Base-by-base conservation (phyloP, 2,888 invertebrate genomes). In the Crocallis elinguaria region DNA sequence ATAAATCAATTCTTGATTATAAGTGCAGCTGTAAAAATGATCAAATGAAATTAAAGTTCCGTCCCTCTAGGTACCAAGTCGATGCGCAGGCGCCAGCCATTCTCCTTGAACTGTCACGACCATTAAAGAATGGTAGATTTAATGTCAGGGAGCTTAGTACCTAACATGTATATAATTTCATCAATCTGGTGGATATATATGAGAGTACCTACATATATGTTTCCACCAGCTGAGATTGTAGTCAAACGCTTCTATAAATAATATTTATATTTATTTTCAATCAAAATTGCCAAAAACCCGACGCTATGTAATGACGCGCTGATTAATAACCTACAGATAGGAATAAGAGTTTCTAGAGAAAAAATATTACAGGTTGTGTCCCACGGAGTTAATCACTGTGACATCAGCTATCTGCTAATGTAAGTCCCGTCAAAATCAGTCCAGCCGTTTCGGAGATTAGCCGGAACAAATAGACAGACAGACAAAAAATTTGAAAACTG, bases 21-120 rank as follows among this genome's bases (percentile, higher is more conserved):
- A 66, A 68, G 64, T 77, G 80, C 87, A 87, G 86, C 86, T 88
- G 88, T 86, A 82, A 85, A 86, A 86, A 83, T 84, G 75, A 85
- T 83, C 75, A 64, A 66, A 70, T 78, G 68, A 79, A 75, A 79
- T 75, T 62, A 70, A 70, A 68, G 75, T 72, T 70, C 49, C 57
- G 69, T 73, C 67, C 65, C 66, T 57, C 41, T 29, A 59, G 48
- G n/a, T n/a, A n/a, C n/a, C n/a, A 49, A 54, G 36, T 49, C 41
- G 55, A 62, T 64, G 61, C 57, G 50, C 66, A 60, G 77, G 78
- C 80, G 81, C 80, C 76, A 69, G 67, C 50, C 19, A 50, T 59
- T 65, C 67, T 57, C 74, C 86, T 86, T 86, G 82, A 84, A 81
- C 82, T 84, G 87, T 85, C 86, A 75, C 58, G 66, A 69, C 62